Percentiles rank a stretch among this genome's conserved stretches.
phyloP scores from a whole-genome alignment of 2,888 invertebrate genomes.

The Hydraecia micacea region DNA sequence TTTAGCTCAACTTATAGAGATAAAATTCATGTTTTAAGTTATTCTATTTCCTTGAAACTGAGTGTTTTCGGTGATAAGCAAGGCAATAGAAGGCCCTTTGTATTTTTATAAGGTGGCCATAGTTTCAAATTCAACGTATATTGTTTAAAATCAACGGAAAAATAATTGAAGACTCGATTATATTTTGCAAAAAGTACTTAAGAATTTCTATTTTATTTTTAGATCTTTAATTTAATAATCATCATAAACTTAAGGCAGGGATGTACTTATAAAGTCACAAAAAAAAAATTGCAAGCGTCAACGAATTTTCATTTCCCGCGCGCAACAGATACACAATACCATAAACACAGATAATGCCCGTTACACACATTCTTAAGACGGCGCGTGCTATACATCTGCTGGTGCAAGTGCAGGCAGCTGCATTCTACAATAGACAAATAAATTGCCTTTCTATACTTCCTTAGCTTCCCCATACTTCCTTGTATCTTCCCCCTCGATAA shows the following conservation, averaged over 20 bases:
- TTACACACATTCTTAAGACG: conserved; percentile 41
- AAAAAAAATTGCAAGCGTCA: not conserved
- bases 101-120: conserved; percentile 1
- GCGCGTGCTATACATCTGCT: conserved; percentile 67
- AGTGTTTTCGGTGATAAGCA: conserved; percentile 46
- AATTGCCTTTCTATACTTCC: conserved; percentile 53
- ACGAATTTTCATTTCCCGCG: conserved; percentile 37
- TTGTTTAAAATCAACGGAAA: not conserved
- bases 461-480: conserved; percentile 37
- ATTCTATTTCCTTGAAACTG: conserved; percentile 37
- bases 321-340: conserved; percentile 27
- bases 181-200: not conserved
- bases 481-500: conserved; percentile 51
- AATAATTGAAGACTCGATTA: not conserved
- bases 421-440: conserved; percentile 54
- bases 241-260: not conserved
- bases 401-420: conserved; percentile 67
- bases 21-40: conserved; percentile 44
- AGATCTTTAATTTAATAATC: not conserved
- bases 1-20: conserved; percentile 13
- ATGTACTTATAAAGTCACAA: not conserved
- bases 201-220: not conserved
- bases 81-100: conserved; percentile 8
- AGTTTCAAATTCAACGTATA: not conserved
- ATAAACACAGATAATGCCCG: conserved; percentile 39